Base-by-base conservation (phyloP, 1,140 invertebrate genomes). In the Drosophila fuyamai region DNA sequence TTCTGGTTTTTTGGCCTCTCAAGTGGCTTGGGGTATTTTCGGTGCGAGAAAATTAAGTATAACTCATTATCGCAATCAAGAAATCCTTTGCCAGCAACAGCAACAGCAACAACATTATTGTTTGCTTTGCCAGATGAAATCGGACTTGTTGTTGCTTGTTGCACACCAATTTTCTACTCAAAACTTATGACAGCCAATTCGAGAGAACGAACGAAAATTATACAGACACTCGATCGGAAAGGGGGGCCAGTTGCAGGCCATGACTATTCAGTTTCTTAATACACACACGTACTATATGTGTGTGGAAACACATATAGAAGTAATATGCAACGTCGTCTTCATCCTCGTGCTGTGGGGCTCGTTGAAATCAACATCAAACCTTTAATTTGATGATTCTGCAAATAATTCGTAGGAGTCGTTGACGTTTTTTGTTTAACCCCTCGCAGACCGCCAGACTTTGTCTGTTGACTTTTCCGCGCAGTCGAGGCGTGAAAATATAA, bases 361-460 rank as follows among this genome's bases (percentile, higher is more conserved):
- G 83, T 88, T 88, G 85, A 88, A 88, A 88, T 89, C 83, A 88
- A 88, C 83, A 88, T 88, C 83, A 88, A 88, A 88, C 83, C 83
- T 88, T 88, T 88, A 88, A 88, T 88, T 88, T 88, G 83, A 88
- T 88, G 83, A 88, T 88, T 88, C 84, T 89, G 83, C 83, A 83
- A 88, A 88, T 83, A 88, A 88, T 89, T 75, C 82, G 63, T 81
- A 53, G 51, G 65, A 89, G 80, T 80, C 80, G 83, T 88, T 83
- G 84, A 88, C 84, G 79, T 72, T 74, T 68, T 73, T 73, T 58
- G 27, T 71, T 48, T 50, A 56, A 41, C 51, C 55, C 36, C 38
- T 54, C 41, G 40, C 48, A n/a, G 47, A 5, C 41, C 40, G 50
- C 16, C 71, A 44, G 61, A 68, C 61, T 82, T 40, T 73, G 77